These are phyloP conservation scores for Drosophila sucinea DNA, from an alignment of 1,140 invertebrate genomes.

Conservation along the genomic window DNA sequence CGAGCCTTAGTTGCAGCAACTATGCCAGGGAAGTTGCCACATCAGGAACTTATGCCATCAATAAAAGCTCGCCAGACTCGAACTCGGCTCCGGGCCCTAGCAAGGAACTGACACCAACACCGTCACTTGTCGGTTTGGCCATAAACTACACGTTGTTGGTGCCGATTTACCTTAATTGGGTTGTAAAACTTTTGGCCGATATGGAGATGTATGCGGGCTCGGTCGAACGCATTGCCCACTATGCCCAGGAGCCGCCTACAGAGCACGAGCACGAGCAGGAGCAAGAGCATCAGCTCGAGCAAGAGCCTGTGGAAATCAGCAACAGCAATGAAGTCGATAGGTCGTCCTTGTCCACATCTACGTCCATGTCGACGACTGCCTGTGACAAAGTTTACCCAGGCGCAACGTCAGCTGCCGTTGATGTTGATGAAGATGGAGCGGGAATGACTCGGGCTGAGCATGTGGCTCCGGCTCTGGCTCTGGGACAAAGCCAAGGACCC, in stretches of 20 bases:
- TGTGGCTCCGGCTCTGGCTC: not conserved
- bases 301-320: slow-evolving; percentile 46
- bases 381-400: slow-evolving; percentile 76
- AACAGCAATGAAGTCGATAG: slow-evolving; percentile 73
- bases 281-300: slow-evolving; percentile 12
- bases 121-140: slow-evolving; percentile 88
- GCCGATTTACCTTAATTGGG: slow-evolving; percentile 92
- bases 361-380: slow-evolving; percentile 32
- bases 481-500: not conserved
- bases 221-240: slow-evolving; percentile 88
- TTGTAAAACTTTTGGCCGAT: slow-evolving; percentile 91
- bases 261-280: slow-evolving; percentile 17
- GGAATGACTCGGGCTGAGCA: not conserved
- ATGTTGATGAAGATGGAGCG: slow-evolving; percentile 61
- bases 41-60: slow-evolving; percentile 67
- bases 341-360: slow-evolving; percentile 47
- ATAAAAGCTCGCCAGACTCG: slow-evolving; percentile 52
- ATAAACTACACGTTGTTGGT: slow-evolving; percentile 92
- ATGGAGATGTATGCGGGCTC: slow-evolving; percentile 91
- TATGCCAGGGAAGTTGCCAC: slow-evolving; percentile 31
- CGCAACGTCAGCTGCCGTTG: slow-evolving; percentile 74
- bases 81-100: slow-evolving; percentile 3
- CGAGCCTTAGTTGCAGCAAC: slow-evolving; percentile 81
- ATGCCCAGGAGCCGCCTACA: slow-evolving; percentile 73
- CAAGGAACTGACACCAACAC: slow-evolving; percentile 84